A percentile compares a stretch with the other conserved stretches of the same genome.
Conservation (phyloP, 2,888 invertebrate genomes). For the Autographa pulchrina region DNA sequence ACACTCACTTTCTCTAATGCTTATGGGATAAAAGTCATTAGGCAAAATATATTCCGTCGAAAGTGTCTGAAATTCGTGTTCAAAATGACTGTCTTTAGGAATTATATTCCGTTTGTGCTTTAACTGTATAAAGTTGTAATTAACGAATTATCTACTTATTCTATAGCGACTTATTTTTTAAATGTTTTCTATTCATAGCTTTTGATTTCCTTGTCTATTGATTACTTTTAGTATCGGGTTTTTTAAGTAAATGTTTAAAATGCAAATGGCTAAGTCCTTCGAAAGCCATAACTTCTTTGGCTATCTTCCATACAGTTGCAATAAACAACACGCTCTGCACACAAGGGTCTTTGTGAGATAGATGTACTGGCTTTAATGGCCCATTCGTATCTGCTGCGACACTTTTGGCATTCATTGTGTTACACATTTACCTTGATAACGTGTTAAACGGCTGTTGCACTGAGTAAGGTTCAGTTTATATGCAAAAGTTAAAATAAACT, state of each 20-base stretch:
- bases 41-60: conserved; percentile 1
- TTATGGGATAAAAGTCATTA: conserved; percentile 1
- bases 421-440: conserved; percentile 7
- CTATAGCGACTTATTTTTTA: too few relatives aligned
- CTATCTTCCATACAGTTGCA: conserved; percentile 8
- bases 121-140: conserved; percentile 1
- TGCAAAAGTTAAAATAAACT: not conserved
- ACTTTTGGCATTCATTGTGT: conserved; percentile 5
- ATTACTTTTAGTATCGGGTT: not conserved
- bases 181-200: not conserved
- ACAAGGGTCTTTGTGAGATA: conserved; percentile 8
- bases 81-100: not conserved
- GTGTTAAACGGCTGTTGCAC: not conserved
- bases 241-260: not conserved
- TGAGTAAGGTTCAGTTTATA: not conserved
- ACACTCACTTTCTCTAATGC: conserved; percentile 4
- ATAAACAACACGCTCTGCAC: conserved; percentile 8
- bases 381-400: conserved; percentile 6
- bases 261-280: not conserved
- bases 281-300: conserved; percentile 5
- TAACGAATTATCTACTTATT: not conserved
- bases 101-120: not conserved
- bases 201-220: not conserved
- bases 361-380: conserved; percentile 7
- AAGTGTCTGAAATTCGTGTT: conserved; percentile 1